phyloP scores from a whole-genome alignment of 2,888 invertebrate genomes.

The Gandaritis pyraliata region DNA sequence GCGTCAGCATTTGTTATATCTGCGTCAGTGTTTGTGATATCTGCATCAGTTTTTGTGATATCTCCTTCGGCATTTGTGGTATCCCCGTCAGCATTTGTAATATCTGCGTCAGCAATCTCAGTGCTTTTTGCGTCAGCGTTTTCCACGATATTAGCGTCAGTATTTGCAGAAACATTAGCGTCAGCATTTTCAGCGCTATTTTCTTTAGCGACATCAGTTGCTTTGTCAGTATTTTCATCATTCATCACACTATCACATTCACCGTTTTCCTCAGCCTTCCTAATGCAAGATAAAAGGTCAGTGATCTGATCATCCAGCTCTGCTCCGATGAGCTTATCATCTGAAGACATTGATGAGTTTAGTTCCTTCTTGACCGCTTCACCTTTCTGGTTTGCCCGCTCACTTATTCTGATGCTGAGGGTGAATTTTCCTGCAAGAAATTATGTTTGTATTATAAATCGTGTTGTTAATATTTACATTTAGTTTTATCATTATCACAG shows the following conservation, averaged over 20 bases:
- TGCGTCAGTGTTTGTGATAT: neutral
- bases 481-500: no score
- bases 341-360: constrained; percentile 17
- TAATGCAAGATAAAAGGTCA: constrained; percentile 60
- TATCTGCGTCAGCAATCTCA: neutral
- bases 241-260: constrained; percentile 19
- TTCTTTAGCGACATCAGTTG: constrained; percentile 4
- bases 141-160: neutral
- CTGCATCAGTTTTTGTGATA: constrained; percentile 5
- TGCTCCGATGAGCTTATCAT: constrained; percentile 30
- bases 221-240: neutral
- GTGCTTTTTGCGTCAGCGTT: neutral
- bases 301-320: constrained; percentile 62
- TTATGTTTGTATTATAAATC: no score
- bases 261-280: constrained; percentile 35
- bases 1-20: neutral
- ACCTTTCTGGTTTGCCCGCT: constrained; percentile 12
- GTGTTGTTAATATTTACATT: no score
- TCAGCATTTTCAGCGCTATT: constrained; percentile 8
- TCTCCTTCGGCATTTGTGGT: neutral
- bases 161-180: neutral
- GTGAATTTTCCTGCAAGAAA: constrained; percentile 52
- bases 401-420: constrained; percentile 55
- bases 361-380: constrained; percentile 33
- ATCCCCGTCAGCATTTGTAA: neutral